Evolutionary conservation across 2,113 vertebrate genomes (phyloP), one percentile per base, ranked within the genome.

Genomic region (Cavia porcellus): DNA sequence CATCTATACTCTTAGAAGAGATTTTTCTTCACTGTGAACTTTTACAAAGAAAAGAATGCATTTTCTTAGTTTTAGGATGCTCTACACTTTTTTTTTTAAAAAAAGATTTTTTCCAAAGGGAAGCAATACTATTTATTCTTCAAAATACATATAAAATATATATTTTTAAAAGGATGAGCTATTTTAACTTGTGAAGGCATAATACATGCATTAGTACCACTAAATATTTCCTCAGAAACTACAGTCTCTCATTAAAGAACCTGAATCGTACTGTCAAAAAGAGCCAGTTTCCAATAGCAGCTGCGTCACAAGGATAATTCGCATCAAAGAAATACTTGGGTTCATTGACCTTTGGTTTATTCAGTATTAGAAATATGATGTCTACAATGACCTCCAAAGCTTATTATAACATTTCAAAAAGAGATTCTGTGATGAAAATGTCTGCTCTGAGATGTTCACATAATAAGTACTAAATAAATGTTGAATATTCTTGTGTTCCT

Each of bases 1-100:
- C 87, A 64, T 25, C 20, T 20, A 9, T 22, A 47, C 7, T 45
- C 64, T 62, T 28, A 72, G 28, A 22, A 93, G 72, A 45, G 30
- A 80, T 11, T 42, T 1, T 85, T 70, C 38, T 90, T 52, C 64
- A 10, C 4, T 74, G 11, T 0, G 61, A 82, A 96, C 59, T 90
- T 85, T 92, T 95, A 62, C 84, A 97, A 80, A 55, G 68, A 55
- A 50, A 15, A 82, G 2, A 35, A 47, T 79, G n/a, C 9, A 92
- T 80, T 66, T 70, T 81, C 24, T 88, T 83, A 66, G 75, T 68
- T 86, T 89, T 74, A 42, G 32, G 12, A 3, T 62, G 1, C 55
- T 59, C 28, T 72, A 5, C 25, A 55, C n/a, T n/a, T n/a, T n/a
- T 64, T 91, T 11, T 32, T 35, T 38, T 10, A 22, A 32, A 77